A percentile compares a stretch with the other conserved stretches of the same genome.
These are phyloP conservation scores for Capra hircus DNA, from an alignment of 2,113 vertebrate species.

Conservation along the genomic window DNA sequence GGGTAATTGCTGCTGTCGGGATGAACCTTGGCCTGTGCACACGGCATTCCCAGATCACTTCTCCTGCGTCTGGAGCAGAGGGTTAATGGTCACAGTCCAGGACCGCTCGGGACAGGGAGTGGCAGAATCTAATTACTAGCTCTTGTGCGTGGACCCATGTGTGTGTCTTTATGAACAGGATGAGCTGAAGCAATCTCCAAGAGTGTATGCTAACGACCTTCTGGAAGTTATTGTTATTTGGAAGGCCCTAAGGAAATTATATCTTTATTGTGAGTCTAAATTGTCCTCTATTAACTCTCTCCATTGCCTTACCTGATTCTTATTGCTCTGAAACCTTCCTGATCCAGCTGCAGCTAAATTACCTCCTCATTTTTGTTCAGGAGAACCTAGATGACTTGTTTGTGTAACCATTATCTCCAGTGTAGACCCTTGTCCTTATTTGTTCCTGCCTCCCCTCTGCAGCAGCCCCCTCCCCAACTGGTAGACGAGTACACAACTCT, in stretches of 20 bases:
- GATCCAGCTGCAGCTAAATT: constrained; percentile 22
- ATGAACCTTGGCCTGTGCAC: neutral
- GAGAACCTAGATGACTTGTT: constrained; percentile 21
- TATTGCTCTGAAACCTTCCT: constrained; percentile 26
- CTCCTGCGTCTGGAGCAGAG: neutral
- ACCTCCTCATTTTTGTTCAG: neutral
- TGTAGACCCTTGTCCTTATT: neutral
- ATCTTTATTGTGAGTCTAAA: constrained; percentile 8
- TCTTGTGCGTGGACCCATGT: neutral
- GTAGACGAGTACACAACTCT: neutral
- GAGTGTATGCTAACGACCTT: neutral
- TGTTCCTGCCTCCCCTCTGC: neutral
- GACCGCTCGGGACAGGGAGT: neutral
- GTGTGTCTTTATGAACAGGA: constrained; percentile 12
- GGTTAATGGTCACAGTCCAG: neutral
- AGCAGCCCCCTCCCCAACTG: no score
- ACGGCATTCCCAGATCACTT: neutral
- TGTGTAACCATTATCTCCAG: neutral
- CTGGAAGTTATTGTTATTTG: constrained; percentile 34
- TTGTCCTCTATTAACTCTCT: neutral
- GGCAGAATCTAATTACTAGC: constrained; percentile 29
- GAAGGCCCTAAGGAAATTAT: constrained; percentile 48
- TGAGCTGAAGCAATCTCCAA: neutral
- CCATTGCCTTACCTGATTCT: constrained; percentile 39
- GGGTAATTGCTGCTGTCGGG: constrained; percentile 24